Percentiles rank a stretch among this genome's conserved stretches.
Evolutionary conservation across 2,113 vertebrate genomes (phyloP).

Genomic region (Ondatra zibethicus): DNA sequence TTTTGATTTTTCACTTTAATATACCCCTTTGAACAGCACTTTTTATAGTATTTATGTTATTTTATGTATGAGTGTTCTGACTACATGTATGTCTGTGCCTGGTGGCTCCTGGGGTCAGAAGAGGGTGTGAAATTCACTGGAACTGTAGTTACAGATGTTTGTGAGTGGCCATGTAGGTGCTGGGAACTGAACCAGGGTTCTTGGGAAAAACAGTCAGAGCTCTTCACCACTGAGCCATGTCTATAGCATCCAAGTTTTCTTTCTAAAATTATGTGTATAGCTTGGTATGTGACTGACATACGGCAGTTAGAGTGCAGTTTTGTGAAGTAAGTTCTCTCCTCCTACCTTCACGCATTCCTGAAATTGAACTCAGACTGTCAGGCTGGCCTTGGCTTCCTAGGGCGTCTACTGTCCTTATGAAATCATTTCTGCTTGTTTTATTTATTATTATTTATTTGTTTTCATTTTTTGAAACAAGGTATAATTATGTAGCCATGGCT

Average conservation of each 20-base stretch:
- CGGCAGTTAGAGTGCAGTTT: too few species aligned
- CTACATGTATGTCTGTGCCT: too few species aligned
- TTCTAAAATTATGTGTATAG: neutral
- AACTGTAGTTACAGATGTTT: too few species aligned
- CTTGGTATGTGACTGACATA: neutral
- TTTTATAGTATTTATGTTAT: too few species aligned
- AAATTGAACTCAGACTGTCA: neutral
- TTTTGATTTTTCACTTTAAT: too few species aligned
- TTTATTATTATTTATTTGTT: neutral
- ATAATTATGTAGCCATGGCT: neutral
- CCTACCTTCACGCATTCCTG: neutral
- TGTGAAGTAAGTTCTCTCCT: neutral
- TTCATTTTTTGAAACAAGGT: neutral
- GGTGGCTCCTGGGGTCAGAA: too few species aligned
- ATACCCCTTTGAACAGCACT: too few species aligned
- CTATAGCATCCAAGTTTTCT: neutral
- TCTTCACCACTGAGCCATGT: neutral
- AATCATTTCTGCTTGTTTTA: neutral
- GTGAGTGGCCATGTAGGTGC: too few species aligned
- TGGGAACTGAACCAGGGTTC: too few species aligned
- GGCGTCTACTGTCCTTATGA: neutral
- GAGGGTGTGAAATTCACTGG: too few species aligned
- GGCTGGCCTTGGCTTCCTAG: neutral
- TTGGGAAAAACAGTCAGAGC: neutral
- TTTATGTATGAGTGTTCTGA: too few species aligned